Base-by-base conservation (phyloP, 2,797 vertebrate species). In the Sebastes cheni region DNA sequence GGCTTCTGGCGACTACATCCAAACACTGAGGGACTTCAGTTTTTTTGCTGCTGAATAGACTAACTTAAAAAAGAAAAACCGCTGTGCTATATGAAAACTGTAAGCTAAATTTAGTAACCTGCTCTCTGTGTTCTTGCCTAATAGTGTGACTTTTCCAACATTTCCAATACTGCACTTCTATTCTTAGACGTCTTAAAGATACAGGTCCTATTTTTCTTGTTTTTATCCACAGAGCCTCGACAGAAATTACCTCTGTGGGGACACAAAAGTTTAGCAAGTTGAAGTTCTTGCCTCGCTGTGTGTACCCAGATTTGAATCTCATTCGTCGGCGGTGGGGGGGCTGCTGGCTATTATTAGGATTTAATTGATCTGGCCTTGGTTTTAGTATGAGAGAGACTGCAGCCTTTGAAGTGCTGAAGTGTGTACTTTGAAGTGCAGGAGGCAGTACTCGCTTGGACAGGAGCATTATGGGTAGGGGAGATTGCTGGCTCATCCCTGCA, bases 361-460 rank as follows among this genome's bases (percentile, higher is more conserved):
- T 84, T 82, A 80, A 88, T 79, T 85, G 89, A 91, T 87, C 79
- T 85, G 80, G 67, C 72, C 62, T 90, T 86, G 85, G 80, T 88
- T 83, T 86, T 82, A 84, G 83, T 59, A 55, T 67, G 77, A 86
- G 71, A 82, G 71, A 73, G 50, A 64, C 50, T 64, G 79, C 55
- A 69, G 78, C 72, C 91, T 94, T 93, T 93, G 91, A 94, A 88
- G 88, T 89, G 29, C 67, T 69, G 72, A 80, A 88, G 60, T 88
- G 79, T 75, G 67, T 70, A 90, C 88, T 94, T 91, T 91, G 91
- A 94, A 92, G 89, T 88, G 82, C 69, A 83, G 74, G 65, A 91
- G 78, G 80, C 72, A 83, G 82, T 66, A 25, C 72, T 78, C 32
- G 46, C 36, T 83, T 84, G 84, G 80, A 91, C 86, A 81, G 87